Evolutionary conservation across 2,888 invertebrate genomes (phyloP).

Genomic region (Cantharis flavilabris): DNA sequence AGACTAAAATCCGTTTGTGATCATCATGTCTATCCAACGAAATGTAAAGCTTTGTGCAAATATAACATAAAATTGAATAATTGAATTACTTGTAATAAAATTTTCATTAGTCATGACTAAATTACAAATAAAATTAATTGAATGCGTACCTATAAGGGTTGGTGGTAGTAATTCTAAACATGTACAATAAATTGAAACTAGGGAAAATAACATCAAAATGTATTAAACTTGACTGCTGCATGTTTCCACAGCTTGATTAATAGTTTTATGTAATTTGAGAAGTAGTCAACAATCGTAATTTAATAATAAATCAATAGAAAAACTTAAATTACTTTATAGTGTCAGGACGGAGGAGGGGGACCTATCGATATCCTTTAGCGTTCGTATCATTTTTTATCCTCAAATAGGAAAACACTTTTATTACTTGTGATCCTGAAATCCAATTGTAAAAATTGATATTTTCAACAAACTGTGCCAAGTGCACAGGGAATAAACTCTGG

Average conservation of each 20-base stretch:
- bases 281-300: neutral
- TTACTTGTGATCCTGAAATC: no score
- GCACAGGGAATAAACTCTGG: no score
- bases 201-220: neutral
- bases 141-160: neutral
- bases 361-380: no score
- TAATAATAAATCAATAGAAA: neutral
- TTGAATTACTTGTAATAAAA: neutral
- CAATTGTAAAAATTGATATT: no score
- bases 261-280: neutral
- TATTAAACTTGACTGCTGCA: neutral
- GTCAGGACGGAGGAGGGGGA: neutral
- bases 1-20: neutral
- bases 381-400: no score
- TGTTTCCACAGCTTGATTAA: neutral
- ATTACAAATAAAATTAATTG: neutral
- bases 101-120: neutral
- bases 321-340: neutral
- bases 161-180: neutral
- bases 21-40: neutral
- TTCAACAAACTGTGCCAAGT: no score
- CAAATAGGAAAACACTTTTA: no score
- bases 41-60: neutral
- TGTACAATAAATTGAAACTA: neutral
- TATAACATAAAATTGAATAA: neutral